These are phyloP conservation scores for Oncorhynchus keta DNA, from an alignment of 2,113 vertebrate species.

Conservation along the genomic window DNA sequence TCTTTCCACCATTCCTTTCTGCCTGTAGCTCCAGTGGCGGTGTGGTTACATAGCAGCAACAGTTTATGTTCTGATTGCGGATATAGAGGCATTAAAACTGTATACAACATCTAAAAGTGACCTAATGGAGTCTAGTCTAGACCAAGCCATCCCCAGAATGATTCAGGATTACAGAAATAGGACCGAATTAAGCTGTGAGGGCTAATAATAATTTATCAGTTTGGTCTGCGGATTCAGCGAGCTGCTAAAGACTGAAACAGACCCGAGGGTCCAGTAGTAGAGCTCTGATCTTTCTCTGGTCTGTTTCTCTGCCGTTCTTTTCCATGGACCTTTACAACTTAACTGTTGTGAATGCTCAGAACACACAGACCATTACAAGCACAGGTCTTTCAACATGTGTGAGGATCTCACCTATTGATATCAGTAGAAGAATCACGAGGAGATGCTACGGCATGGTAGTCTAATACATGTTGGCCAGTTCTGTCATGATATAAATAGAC, in stretches of 20 bases:
- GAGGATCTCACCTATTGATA: no score
- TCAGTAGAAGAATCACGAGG: no score
- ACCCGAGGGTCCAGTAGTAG: background rate
- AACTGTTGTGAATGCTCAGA: no score
- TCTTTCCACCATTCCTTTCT: constrained; percentile 28
- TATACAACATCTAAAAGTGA: background rate
- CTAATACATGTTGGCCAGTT: no score
- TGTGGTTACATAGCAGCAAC: background rate
- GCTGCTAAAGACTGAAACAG: background rate
- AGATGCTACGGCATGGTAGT: no score
- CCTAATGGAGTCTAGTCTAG: background rate
- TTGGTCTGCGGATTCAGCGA: background rate
- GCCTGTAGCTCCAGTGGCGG: background rate
- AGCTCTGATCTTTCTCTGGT: background rate
- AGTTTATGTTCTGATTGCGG: background rate
- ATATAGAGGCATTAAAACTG: background rate
- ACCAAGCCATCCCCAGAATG: background rate
- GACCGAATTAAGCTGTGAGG: background rate
- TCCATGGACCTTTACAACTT: background rate
- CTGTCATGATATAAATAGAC: no score
- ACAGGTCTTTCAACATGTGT: no score
- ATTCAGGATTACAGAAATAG: background rate
- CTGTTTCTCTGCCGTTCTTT: background rate
- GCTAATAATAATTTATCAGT: background rate
- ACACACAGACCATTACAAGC: no score